These are phyloP conservation scores for Poeciliopsis presidionis DNA, from an alignment of 2,797 vertebrate species.

Conservation along the genomic window DNA sequence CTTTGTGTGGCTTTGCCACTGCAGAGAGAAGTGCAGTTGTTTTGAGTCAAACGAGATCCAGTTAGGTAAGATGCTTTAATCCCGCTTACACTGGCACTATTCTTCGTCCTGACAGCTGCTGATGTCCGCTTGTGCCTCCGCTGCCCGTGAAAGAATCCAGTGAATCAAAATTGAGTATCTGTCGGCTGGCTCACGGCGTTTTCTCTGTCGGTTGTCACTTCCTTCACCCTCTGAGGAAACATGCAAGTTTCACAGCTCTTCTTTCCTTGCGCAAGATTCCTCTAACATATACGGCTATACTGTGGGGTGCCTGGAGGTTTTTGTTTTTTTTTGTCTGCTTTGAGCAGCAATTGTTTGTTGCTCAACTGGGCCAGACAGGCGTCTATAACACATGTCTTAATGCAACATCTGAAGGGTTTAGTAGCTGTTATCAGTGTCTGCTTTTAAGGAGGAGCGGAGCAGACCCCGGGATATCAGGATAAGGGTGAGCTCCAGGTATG, in stretches of 20 bases:
- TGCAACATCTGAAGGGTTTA: background rate
- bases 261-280: conserved; percentile 64
- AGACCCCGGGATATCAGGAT: conserved; percentile 4
- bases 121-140: conserved; percentile 43
- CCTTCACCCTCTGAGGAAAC: conserved; percentile 60
- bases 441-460: background rate
- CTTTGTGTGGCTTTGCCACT: conserved; percentile 8
- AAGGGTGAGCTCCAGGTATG: conserved; percentile 23
- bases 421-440: conserved; percentile 1
- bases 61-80: conserved; percentile 52
- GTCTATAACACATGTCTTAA: background rate
- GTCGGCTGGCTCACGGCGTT: conserved; percentile 56
- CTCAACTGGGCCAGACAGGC: background rate
- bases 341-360: conserved; percentile 6
- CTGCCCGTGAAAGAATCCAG: conserved; percentile 51
- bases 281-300: conserved; percentile 30
- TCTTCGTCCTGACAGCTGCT: conserved; percentile 61
- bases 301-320: conserved; percentile 28
- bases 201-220: conserved; percentile 74
- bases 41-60: conserved; percentile 45
- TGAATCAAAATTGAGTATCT: conserved; percentile 73
- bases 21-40: conserved; percentile 18
- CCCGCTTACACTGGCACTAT: conserved; percentile 46
- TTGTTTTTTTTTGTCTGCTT: background rate
- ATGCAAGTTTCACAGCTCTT: conserved; percentile 69